phyloP scores from a whole-genome alignment of 2,888 invertebrate species.

The Neocrepidodera transversa region DNA sequence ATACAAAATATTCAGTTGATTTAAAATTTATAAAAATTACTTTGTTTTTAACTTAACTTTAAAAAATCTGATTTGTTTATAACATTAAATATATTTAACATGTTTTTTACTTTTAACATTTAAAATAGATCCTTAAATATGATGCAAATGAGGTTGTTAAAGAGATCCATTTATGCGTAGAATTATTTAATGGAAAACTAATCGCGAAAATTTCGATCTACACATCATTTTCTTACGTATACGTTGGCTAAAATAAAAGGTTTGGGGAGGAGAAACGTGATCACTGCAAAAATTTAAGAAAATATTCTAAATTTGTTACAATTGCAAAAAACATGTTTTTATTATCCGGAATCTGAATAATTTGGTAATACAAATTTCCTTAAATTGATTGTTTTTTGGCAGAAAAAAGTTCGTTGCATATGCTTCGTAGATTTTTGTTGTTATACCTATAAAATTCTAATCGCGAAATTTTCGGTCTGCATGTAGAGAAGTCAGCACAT shows the following conservation, averaged over 20 bases:
- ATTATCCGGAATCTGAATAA: too few species aligned
- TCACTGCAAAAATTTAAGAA: not conserved
- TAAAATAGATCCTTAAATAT: not conserved
- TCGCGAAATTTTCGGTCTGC: slow-evolving; percentile 5
- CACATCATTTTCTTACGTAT: slow-evolving; percentile 6
- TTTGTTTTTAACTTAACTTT: too few species aligned
- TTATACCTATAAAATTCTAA: not conserved
- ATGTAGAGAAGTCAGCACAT: not conserved
- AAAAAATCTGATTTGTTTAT: too few species aligned
- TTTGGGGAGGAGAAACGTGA: not conserved
- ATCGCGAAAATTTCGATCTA: slow-evolving; percentile 8
- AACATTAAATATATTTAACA: too few species aligned
- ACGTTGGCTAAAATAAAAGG: not conserved
- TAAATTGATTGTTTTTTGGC: not conserved
- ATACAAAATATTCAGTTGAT: too few species aligned
- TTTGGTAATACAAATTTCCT: not conserved
- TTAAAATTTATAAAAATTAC: too few species aligned
- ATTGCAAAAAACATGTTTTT: too few species aligned
- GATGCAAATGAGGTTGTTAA: not conserved
- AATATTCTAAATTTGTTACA: too few species aligned
- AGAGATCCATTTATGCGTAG: not conserved
- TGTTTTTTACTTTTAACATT: not conserved
- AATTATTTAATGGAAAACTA: not conserved
- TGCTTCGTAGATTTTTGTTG: too few species aligned
- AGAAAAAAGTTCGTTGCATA: not conserved